A percentile compares a stretch with the other conserved stretches of the same genome.
Evolutionary conservation across 2,113 vertebrate species (phyloP).

Genomic region (Hyperoodon ampullatus): DNA sequence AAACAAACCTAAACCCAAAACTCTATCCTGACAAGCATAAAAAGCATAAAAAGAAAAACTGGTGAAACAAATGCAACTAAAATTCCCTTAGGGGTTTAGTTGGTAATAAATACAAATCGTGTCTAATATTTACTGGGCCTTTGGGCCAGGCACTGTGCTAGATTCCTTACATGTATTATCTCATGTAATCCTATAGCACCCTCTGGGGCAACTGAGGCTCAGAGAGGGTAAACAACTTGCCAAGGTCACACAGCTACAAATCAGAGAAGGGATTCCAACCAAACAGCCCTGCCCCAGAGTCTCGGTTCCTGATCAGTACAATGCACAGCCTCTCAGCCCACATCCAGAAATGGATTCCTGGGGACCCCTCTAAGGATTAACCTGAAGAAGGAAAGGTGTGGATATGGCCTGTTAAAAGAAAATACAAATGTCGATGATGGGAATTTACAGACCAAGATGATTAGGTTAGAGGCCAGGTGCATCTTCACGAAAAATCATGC

Average conservation of each 20-base stretch:
- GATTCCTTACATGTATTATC: neutral
- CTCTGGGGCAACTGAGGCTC: neutral
- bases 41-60: neutral
- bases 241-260: neutral
- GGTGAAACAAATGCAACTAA: neutral
- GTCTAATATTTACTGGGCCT: neutral
- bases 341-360: neutral
- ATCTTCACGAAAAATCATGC: neutral
- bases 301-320: neutral
- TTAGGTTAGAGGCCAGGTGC: neutral
- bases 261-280: neutral
- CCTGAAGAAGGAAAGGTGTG: neutral
- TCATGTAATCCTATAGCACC: neutral
- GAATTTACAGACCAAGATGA: neutral
- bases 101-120: neutral
- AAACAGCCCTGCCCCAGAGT: neutral
- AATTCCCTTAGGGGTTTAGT: neutral
- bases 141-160: neutral
- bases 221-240: neutral
- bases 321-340: neutral
- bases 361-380: neutral
- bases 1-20: neutral
- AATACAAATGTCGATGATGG: neutral
- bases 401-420: neutral
- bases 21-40: neutral